Percentiles rank a stretch among this genome's conserved stretches.
These are phyloP conservation scores for Sceliomorpha sp. DNA, from an alignment of 2,888 invertebrate genomes.

Conservation along the genomic window DNA sequence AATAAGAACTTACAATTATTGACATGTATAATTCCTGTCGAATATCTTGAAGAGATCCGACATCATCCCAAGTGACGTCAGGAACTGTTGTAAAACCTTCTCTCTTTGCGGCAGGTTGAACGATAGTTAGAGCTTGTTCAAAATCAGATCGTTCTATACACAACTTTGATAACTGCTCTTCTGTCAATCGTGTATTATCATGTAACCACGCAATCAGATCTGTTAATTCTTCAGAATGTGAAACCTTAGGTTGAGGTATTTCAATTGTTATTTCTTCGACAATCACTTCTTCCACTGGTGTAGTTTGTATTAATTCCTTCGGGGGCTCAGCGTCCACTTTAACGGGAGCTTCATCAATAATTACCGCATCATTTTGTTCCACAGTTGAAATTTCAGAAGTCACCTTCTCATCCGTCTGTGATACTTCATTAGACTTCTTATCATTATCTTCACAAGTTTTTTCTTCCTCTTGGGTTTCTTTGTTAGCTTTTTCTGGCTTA, in stretches of 20 bases:
- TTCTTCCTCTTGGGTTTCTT: conserved; percentile 71
- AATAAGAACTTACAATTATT: conserved; percentile 85
- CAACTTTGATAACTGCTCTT: conserved; percentile 84
- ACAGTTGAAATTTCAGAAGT: conserved; percentile 32
- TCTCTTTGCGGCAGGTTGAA: conserved; percentile 96
- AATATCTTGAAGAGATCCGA: conserved; percentile 94
- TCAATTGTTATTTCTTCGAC: conserved; percentile 13
- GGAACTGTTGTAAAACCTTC: conserved; percentile 99
- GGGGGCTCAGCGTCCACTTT: neutral
- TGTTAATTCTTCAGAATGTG: conserved; percentile 82
- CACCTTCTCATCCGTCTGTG: too few relatives aligned
- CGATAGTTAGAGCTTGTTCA: conserved; percentile 87
- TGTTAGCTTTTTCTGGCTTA: conserved; percentile 54
- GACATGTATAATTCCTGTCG: conserved; percentile 94
- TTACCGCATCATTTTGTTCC: conserved; percentile 26
- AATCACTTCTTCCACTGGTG: conserved; percentile 28
- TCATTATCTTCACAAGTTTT: conserved; percentile 55
- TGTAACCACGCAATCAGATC: conserved; percentile 86
- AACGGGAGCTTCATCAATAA: conserved; percentile 10
- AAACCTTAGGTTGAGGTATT: conserved; percentile 72
- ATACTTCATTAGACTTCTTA: conserved; percentile 28
- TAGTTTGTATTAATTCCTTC: neutral
- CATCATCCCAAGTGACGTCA: conserved; percentile 97
- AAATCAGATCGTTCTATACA: conserved; percentile 89
- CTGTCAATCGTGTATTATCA: conserved; percentile 83